Percentiles rank a stretch among this genome's conserved stretches.
Conservation (phyloP, 1,140 invertebrate species). For the Scylla paramamosain region DNA sequence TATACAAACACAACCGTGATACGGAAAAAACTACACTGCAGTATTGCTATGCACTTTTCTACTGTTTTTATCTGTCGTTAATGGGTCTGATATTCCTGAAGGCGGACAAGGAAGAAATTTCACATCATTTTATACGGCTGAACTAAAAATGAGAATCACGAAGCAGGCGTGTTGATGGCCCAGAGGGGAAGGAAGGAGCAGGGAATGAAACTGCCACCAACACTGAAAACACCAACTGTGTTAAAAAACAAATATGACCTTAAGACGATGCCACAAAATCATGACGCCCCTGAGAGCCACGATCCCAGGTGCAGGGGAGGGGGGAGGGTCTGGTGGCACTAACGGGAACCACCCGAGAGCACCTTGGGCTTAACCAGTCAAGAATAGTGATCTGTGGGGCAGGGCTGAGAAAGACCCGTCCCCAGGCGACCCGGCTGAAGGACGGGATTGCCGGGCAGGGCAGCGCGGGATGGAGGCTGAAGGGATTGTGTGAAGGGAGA, state of each 20-base stretch:
- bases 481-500: not conserved
- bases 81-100: not conserved
- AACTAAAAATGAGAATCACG: slow-evolving; percentile 23
- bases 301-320: not conserved
- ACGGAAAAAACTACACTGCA: not conserved
- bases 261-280: not conserved
- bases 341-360: not conserved
- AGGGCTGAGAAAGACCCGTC: not conserved
- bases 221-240: not conserved
- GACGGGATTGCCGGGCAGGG: not conserved
- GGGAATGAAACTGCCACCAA: not conserved
- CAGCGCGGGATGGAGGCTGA: not conserved
- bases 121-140: not conserved
- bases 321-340: not conserved
- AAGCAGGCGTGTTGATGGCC: slow-evolving; percentile 10
- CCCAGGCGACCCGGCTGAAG: not conserved
- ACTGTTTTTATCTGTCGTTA: not conserved
- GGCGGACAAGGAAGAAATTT: slow-evolving; percentile 20
- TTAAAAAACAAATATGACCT: not conserved
- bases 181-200: not conserved
- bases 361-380: not conserved
- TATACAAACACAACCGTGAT: slow-evolving; percentile 25
- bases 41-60: slow-evolving; percentile 11
- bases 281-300: not conserved
- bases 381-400: not conserved